Evolutionary conservation across 2,888 invertebrate genomes (phyloP), one percentile per base, ranked within the genome.

Genomic region (Apodemia zela): DNA sequence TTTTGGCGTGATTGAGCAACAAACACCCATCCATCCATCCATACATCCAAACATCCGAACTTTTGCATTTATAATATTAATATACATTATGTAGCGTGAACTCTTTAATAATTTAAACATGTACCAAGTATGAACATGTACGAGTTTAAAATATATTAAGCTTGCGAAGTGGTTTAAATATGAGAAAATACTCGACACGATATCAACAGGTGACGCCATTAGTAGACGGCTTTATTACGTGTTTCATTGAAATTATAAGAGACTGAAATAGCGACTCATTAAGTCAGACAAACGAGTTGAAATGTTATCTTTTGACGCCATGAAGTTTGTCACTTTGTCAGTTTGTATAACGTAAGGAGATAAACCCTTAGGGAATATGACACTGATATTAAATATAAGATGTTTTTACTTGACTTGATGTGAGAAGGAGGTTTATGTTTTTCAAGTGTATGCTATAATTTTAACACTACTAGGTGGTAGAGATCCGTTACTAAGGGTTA

Each of bases 131-230:
- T 10, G 15, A 4, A 13, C 3, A 42, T 42, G 3, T 42, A 13
- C n/a, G 6, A 45, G n/a, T 45, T 45, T 38, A 45, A 45, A 45
- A 4, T 13, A 45, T n/a, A 45, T 45, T 42, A 49, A 49, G 49
- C 21, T 2, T 18, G 51, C 25, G 25, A 54, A 25, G 54, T 54
- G 21, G 54, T 25, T 54, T 54, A 25, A 54, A 54, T 54, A 54
- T 54, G 54, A 54, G 54, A 54, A 54, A 25, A 54, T 54, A 25
- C 63, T 60, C 13, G 21, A 13, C 18, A 49, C 18, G 13, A 51
- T 51, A 58, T 70, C 64, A 66, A 66, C 66, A 66, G 66, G 64
- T 64, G 11, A 25, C 35, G 61, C 59, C 66, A 64, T 68, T 63
- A 64, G 61, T 47, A 59, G 59, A 62, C 63, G 62, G 60, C 60